Conservation (phyloP, 2,113 vertebrate genomes). For the Manacus vitellinus region DNA sequence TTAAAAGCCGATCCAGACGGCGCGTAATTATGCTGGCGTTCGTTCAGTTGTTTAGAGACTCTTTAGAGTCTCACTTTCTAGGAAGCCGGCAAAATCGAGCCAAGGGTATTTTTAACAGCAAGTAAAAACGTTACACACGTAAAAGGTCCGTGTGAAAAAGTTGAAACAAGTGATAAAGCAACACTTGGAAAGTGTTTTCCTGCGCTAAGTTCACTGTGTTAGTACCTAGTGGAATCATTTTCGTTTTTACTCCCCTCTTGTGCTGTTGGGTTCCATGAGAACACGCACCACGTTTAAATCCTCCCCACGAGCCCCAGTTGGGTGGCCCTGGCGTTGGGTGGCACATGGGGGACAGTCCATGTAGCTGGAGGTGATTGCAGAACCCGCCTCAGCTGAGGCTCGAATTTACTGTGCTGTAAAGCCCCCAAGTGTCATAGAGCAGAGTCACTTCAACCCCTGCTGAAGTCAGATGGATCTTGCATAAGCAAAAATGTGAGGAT, state of each 20-base stretch:
- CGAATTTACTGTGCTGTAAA: rapidly evolving
- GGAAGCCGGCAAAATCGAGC: background rate
- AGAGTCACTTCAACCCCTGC: background rate
- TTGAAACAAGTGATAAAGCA: background rate
- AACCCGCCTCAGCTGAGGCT: background rate
- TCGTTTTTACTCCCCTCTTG: background rate
- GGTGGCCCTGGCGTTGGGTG: background rate
- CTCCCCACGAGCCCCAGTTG: background rate
- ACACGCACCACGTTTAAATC: rapidly evolving
- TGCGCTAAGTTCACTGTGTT: rapidly evolving
- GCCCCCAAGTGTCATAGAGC: background rate
- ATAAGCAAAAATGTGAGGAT: background rate
- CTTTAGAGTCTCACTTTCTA: background rate
- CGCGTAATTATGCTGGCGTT: background rate
- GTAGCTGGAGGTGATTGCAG: rapidly evolving
- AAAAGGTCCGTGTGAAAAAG: background rate
- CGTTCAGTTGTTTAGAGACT: background rate
- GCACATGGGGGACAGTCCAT: rapidly evolving
- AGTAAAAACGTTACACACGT: background rate
- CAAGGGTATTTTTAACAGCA: background rate
- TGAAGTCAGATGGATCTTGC: rapidly evolving
- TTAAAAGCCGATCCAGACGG: background rate
- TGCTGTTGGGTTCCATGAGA: background rate
- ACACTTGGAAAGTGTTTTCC: background rate
- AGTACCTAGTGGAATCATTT: rapidly evolving